Evolutionary conservation across 2,888 invertebrate species (phyloP).

Genomic region (Phytoseiulus persimilis): DNA sequence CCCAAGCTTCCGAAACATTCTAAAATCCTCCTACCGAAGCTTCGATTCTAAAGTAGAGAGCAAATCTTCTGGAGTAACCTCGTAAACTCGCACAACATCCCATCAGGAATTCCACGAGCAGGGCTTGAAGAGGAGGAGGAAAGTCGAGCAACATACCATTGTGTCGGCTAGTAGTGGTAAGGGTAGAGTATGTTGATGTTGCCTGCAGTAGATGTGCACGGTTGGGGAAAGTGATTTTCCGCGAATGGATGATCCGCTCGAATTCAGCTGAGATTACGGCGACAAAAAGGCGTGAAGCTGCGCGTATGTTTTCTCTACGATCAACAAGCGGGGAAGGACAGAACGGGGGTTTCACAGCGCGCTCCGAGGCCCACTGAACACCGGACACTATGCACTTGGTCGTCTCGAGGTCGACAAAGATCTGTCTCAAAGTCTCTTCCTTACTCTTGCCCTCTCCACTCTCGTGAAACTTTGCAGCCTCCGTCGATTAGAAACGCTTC

Average conservation of each 20-base stretch:
- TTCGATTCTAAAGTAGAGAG: too few species aligned
- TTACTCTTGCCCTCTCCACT: neutral
- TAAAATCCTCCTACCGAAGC: too few species aligned
- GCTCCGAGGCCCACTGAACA: neutral
- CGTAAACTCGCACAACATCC: too few species aligned
- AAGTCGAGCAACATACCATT: neutral
- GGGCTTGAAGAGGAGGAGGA: neutral
- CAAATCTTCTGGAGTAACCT: too few species aligned
- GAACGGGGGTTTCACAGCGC: constrained; percentile 5
- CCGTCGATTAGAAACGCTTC: neutral
- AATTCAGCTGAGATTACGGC: neutral
- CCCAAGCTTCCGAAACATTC: too few species aligned
- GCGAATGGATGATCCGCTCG: neutral
- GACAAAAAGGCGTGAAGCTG: constrained; percentile 5
- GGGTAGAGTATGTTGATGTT: neutral
- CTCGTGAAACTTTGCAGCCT: neutral
- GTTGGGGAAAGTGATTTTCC: neutral
- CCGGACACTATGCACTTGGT: neutral
- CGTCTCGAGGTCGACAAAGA: neutral
- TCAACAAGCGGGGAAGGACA: neutral
- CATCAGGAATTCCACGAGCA: neutral
- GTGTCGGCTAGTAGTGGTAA: neutral
- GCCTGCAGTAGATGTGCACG: neutral
- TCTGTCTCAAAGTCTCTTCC: neutral
- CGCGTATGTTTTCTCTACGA: neutral